Conservation (phyloP, 1,140 invertebrate genomes). For the Drosophila bifasciata region DNA sequence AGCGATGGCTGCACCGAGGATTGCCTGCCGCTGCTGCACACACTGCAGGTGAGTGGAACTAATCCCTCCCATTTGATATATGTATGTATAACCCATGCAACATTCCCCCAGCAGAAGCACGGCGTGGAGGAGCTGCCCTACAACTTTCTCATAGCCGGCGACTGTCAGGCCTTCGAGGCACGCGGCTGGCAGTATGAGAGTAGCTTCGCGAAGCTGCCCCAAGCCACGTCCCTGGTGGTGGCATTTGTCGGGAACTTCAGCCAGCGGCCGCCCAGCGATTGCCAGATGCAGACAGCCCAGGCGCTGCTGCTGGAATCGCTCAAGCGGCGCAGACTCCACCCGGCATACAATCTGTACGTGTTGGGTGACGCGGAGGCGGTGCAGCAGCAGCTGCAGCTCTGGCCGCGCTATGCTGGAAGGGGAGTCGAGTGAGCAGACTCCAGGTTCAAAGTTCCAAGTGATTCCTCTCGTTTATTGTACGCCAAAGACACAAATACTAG, state of each 20-base stretch:
- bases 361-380: slow-evolving; percentile 40
- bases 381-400: slow-evolving; percentile 36
- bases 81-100: not conserved
- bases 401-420: slow-evolving; percentile 44
- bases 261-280: slow-evolving; percentile 23
- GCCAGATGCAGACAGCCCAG: slow-evolving; percentile 51
- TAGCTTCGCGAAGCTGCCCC: slow-evolving; percentile 32
- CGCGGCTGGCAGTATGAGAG: slow-evolving; percentile 71
- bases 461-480: slow-evolving; percentile 72
- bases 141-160: slow-evolving; percentile 73
- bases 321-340: slow-evolving; percentile 47
- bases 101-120: slow-evolving; percentile 12
- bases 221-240: slow-evolving; percentile 58
- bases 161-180: slow-evolving; percentile 71
- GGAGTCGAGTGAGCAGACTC: slow-evolving; percentile 27
- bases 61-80: too few relatives aligned
- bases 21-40: slow-evolving; percentile 50
- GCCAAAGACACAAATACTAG: slow-evolving; percentile 48
- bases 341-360: slow-evolving; percentile 30
- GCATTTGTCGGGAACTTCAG: slow-evolving; percentile 70
- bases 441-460: slow-evolving; percentile 9
- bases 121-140: slow-evolving; percentile 67
- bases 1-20: slow-evolving; percentile 51
- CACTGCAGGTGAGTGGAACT: slow-evolving; percentile 59
- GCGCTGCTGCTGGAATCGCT: slow-evolving; percentile 70